Percentiles rank a stretch among this genome's conserved stretches.
phyloP scores from a whole-genome alignment of 2,797 vertebrate species.

The Heterohyrax brucei region DNA sequence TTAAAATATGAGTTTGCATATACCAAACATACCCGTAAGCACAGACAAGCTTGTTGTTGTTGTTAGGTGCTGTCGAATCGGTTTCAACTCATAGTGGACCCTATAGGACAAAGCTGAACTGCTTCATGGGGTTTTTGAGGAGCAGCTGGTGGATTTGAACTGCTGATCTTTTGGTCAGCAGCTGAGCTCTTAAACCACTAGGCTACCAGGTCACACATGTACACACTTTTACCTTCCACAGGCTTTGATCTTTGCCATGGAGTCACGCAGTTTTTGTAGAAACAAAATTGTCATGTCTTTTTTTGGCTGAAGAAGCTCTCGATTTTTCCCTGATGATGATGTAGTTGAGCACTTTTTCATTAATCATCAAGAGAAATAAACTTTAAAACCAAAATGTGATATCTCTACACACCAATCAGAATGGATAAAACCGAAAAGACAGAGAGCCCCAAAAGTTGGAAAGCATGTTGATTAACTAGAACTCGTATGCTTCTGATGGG shows the following conservation, averaged over 20 bases:
- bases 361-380: slow-evolving; percentile 33
- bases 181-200: too few species aligned
- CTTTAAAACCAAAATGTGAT: not conserved
- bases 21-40: not conserved
- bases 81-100: too few species aligned
- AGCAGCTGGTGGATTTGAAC: too few species aligned
- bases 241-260: not conserved
- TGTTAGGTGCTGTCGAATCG: too few species aligned
- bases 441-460: not conserved
- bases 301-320: slow-evolving; percentile 28
- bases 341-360: slow-evolving; percentile 21
- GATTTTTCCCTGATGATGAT: not conserved
- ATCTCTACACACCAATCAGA: not conserved
- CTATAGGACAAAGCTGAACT: too few species aligned
- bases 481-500: not conserved
- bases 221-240: not conserved
- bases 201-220: too few species aligned
- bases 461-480: not conserved
- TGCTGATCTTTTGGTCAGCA: too few species aligned
- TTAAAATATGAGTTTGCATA: not conserved
- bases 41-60: not conserved
- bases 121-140: too few species aligned
- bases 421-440: not conserved
- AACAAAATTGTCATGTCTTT: slow-evolving; percentile 11
- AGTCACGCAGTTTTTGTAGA: slow-evolving; percentile 45